phyloP scores from a whole-genome alignment of 2,888 invertebrate genomes.

The Troides aeacus region DNA sequence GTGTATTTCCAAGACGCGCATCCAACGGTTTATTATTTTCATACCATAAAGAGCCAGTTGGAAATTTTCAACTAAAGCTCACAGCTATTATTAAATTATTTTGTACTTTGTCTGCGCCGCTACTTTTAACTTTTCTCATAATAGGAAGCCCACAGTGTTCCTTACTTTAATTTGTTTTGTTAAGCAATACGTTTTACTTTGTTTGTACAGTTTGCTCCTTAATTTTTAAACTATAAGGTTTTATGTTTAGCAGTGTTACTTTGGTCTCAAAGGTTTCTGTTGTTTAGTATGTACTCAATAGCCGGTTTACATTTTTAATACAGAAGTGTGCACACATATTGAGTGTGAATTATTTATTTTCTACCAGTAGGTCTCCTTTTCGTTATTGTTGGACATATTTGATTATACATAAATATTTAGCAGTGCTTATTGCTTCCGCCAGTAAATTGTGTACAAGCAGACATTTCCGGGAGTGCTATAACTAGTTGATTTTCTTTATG shows the following conservation, averaged over 20 bases:
- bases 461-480: too few species aligned
- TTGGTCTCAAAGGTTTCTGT: not conserved
- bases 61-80: slow-evolving; percentile 23
- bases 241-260: slow-evolving; percentile 8
- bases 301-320: not conserved
- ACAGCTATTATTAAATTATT: slow-evolving; percentile 30
- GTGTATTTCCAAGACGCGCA: slow-evolving; percentile 44
- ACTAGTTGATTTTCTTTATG: too few species aligned
- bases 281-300: not conserved
- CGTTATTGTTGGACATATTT: not conserved
- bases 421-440: too few species aligned
- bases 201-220: slow-evolving; percentile 21
- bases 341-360: not conserved
- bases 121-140: slow-evolving; percentile 30
- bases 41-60: slow-evolving; percentile 25
- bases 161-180: slow-evolving; percentile 31
- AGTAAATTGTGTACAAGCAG: too few species aligned
- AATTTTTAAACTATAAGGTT: slow-evolving; percentile 22
- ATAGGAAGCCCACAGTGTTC: slow-evolving; percentile 27
- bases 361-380: not conserved
- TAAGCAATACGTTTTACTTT: slow-evolving; percentile 30
- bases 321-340: not conserved
- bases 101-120: slow-evolving; percentile 29
- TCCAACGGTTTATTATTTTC: slow-evolving; percentile 32
- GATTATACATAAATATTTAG: too few species aligned